These are phyloP conservation scores for Sitobion miscanthi DNA, from an alignment of 1,140 invertebrate species.

Conservation along the genomic window DNA sequence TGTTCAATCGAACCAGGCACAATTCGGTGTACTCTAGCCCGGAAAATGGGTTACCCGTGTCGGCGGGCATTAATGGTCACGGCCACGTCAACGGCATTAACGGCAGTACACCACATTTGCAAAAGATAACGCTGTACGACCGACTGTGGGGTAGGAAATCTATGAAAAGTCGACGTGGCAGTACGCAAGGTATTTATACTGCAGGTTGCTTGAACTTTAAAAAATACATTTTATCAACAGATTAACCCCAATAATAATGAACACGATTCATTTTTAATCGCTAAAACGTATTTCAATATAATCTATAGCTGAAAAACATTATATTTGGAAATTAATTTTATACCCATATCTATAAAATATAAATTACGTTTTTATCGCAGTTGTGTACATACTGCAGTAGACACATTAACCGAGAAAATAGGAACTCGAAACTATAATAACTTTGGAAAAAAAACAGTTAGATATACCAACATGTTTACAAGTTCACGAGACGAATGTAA, in stretches of 20 bases:
- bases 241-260: neutral
- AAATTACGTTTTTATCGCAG: neutral
- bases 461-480: neutral
- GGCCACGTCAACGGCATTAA: conserved; percentile 63
- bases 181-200: neutral
- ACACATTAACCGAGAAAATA: neutral
- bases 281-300: neutral
- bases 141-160: conserved; percentile 80
- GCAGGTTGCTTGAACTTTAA: neutral
- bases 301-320: neutral
- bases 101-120: conserved; percentile 57
- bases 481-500: neutral
- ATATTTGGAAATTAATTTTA: neutral
- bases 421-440: neutral
- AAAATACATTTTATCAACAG: neutral
- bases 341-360: too few relatives aligned
- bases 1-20: conserved; percentile 75
- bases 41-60: conserved; percentile 69
- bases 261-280: neutral
- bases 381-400: neutral
- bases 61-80: conserved; percentile 59
- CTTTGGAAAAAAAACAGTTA: neutral
- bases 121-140: conserved; percentile 82
- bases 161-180: conserved; percentile 64
- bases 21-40: conserved; percentile 79